Conservation (phyloP, 2,113 vertebrate genomes). For the Trematomus loennbergii region DNA sequence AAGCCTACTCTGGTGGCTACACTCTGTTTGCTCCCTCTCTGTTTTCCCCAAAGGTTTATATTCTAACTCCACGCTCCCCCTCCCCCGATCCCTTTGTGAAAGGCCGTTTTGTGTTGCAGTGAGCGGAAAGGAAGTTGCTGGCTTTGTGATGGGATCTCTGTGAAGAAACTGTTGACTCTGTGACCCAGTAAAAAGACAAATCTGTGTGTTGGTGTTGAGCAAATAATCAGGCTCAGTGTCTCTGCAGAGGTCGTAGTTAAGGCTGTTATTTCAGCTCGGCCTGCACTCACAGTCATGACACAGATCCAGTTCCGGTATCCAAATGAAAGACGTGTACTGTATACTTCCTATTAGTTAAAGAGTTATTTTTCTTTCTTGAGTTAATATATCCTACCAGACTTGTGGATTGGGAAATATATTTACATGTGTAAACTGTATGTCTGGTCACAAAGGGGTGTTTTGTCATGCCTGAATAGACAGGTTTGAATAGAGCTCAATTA, state of each 20-base stretch:
- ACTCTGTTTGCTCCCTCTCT: constrained; percentile 9
- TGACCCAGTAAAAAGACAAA: constrained; percentile 43
- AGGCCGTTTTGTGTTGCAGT: constrained; percentile 62
- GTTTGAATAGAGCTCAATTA: not conserved
- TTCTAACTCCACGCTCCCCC: not conserved
- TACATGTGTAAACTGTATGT: not conserved
- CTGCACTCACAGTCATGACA: constrained; percentile 4
- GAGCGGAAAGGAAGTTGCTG: constrained; percentile 61
- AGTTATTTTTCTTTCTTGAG: not conserved
- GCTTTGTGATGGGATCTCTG: constrained; percentile 66
- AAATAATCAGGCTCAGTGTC: constrained; percentile 35
- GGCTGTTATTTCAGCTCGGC: constrained; percentile 41
- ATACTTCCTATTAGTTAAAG: not conserved
- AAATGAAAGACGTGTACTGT: constrained; percentile 18
- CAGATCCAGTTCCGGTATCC: not conserved
- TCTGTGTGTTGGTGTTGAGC: constrained; percentile 44
- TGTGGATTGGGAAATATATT: constrained; percentile 3
- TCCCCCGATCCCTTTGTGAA: constrained; percentile 45
- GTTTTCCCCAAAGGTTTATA: constrained; percentile 47
- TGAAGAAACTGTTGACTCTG: constrained; percentile 64
- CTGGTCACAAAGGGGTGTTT: not conserved
- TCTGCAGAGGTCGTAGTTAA: constrained; percentile 35
- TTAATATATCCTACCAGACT: constrained; percentile 8
- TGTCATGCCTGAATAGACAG: not conserved
- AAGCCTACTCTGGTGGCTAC: not conserved